Base-by-base conservation (phyloP, 2,797 vertebrate genomes). In the Thripadectes ignobilis region DNA sequence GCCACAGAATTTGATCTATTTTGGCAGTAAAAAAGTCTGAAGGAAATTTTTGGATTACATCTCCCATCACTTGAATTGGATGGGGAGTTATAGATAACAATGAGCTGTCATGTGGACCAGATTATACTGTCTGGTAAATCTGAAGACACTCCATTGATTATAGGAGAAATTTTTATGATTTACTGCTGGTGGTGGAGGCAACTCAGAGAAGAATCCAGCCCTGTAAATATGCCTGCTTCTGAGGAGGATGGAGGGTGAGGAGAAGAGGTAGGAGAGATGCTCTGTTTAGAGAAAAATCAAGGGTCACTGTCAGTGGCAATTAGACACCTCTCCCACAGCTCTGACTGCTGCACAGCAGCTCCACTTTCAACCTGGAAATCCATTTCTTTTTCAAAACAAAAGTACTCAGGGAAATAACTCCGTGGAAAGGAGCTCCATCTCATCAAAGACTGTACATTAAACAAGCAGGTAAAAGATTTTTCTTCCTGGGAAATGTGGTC, bases 61-160 rank as follows among this genome's bases (percentile, higher is more conserved):
- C 85, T 94, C 62, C 67, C 91, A 82, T 92, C 8, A 22, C 76
- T 84, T 78, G 81, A 91, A 94, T 96, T 78, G 89, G 79, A 84
- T 89, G 55, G 85, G 79, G 82, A 92, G 94, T 95, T 96, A 73
- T 93, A 96, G 91, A 94, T 96, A 96, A 95, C 93, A 90, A 92
- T 97, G 89, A 91, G 82, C 89, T 92, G 92, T 76, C 95, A 93
- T 32, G 3, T 76, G 87, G 91, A 88, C 66, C 72, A 84, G 93
- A 84, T 97, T 91, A 96, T 94, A 85, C 87, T 93, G 92, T 91
- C 95, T 95, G 94, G 62, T 95, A 96, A 93, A 96, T 84, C 89
- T 76, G 89, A 96, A 91, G 88, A 81, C 91, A 90, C 55, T 84
- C 66, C 85, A 96, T 38, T 94, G 93, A 96, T 95, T 95, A 85